Base-by-base conservation (phyloP, 1,140 invertebrate genomes). In the Lethrus apterus region DNA sequence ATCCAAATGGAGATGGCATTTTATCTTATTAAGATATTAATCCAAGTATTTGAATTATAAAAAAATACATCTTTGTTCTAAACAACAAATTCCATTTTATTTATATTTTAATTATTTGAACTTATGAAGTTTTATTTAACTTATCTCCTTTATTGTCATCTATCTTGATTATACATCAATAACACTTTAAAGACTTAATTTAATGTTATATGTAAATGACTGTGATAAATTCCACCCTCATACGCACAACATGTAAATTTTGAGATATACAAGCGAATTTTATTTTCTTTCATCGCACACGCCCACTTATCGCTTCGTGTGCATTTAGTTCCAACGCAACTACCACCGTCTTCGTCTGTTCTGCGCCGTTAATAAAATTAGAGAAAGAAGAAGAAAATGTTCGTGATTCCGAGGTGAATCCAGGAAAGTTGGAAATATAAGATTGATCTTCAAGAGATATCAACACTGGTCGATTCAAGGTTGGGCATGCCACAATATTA, bases 401-500 rank as follows among this genome's bases (percentile, higher is more conserved):
- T 21, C 23, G 32, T 14, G 44, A 46, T 29, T 18, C 11, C 18
- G 24, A 17, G 18, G 23, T 19, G 30, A 36, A 46, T 38, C 34
- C 33, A 34, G 29, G 24, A 36, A 26, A 33, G 32, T 32, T 46
- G 24, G 21, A 36, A 36, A 46, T 46, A 23, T 34, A 33, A 34
- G 30, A 34, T 46, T 30, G 20, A 46, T 23, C 44, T 46, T 46
- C 35, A 30, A 19, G 26, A 48, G 46, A 33, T 48, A 48, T 41
- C 36, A 41, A 24, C 36, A 33, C 26, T 54, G 52, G 53, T 54
- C 54, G 56, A 58, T 58, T 52, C 52, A 52, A 56, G 57, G 55
- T 48, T 57, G 54, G 51, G 55, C 61, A 65, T 63, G 60, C 61
- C 56, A 61, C 55, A 64, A 64, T 62, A 65, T 65, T 64, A 65